phyloP scores from a whole-genome alignment of 1,140 invertebrate genomes.

The Listronotus bonariensis region DNA sequence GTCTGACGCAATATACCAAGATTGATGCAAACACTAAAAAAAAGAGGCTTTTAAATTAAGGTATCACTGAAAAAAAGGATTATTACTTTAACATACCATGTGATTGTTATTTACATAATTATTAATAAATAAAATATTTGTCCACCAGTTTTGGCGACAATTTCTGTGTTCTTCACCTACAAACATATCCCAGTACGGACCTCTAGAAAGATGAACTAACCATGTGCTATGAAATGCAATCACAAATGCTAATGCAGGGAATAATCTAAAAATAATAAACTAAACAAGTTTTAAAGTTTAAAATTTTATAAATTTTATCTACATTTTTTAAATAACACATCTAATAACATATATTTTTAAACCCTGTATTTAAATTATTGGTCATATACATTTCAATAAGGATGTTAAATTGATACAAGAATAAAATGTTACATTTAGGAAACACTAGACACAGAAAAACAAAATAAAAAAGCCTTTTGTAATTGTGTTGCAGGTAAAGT shows the following conservation, averaged over 20 bases:
- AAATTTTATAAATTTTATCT: no score
- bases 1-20: constrained; percentile 57
- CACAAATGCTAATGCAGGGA: constrained; percentile 40
- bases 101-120: constrained; percentile 33
- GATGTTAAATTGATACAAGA: no score
- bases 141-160: constrained; percentile 51
- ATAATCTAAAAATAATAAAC: constrained; percentile 47
- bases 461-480: no score
- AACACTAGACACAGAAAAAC: no score
- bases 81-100: constrained; percentile 23
- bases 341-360: no score
- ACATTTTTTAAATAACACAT: no score
- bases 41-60: background rate
- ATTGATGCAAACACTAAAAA: constrained; percentile 54
- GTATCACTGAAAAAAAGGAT: no score
- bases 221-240: constrained; percentile 42
- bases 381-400: no score
- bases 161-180: constrained; percentile 44
- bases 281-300: no score
- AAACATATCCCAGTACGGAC: constrained; percentile 47
- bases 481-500: no score
- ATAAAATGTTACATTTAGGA: no score
- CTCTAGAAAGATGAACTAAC: constrained; percentile 39
- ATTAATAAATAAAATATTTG: constrained; percentile 34
- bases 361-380: no score